Evolutionary conservation across 2,797 vertebrate species (phyloP).

Genomic region (Thunnus albacares): DNA sequence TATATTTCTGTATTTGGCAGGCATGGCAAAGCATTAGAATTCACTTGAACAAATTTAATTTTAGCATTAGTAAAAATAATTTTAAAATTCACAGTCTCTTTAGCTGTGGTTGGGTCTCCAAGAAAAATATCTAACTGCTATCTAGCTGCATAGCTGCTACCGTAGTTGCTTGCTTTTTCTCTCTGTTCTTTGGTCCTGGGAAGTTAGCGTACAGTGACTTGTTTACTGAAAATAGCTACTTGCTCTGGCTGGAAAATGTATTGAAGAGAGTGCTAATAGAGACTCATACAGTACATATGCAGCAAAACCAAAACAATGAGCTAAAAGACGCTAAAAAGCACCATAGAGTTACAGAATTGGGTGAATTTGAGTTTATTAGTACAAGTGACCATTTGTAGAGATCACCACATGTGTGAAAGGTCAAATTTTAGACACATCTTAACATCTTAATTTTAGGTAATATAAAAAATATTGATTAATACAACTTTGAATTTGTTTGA

Average conservation of each 20-base stretch:
- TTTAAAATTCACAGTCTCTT: background rate
- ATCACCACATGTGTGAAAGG: no score
- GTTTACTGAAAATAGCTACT: background rate
- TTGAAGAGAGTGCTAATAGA: background rate
- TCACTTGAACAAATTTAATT: background rate
- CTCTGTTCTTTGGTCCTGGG: background rate
- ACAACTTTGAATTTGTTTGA: background rate
- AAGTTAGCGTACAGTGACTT: background rate
- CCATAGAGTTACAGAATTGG: no score
- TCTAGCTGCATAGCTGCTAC: no score
- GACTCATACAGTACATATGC: background rate
- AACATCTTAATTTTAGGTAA: background rate
- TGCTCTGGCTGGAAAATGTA: background rate
- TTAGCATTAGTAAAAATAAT: no score
- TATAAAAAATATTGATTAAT: background rate
- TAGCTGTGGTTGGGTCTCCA: conserved; percentile 1
- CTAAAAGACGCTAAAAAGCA: background rate
- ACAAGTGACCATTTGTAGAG: no score
- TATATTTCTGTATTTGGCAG: background rate
- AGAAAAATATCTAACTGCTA: background rate
- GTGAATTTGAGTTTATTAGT: no score
- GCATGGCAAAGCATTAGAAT: background rate
- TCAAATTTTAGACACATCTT: background rate
- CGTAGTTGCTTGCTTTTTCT: background rate
- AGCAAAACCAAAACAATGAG: background rate